Evolutionary conservation across 2,113 vertebrate species (phyloP).

Genomic region (Phalacrocorax brasilianus): DNA sequence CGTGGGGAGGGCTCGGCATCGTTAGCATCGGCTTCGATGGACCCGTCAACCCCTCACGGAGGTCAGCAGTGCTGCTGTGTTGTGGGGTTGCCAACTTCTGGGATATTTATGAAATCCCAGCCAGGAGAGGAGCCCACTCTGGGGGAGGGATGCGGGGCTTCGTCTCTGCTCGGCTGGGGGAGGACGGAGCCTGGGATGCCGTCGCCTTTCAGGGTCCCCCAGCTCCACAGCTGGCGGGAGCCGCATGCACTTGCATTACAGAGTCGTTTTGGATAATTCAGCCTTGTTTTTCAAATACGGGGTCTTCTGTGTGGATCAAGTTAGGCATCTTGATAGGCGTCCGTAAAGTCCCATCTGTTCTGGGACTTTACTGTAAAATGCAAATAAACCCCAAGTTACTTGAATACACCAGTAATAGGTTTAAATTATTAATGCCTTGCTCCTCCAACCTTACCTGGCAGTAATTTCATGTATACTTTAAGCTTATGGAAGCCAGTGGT

Average conservation of each 20-base stretch:
- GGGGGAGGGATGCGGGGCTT: background rate
- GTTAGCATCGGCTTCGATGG: rapidly evolving
- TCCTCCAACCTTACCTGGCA: background rate
- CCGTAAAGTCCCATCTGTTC: background rate
- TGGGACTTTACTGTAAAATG: background rate
- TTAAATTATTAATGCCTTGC: background rate
- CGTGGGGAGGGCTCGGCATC: background rate
- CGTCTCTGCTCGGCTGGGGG: background rate
- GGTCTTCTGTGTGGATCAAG: background rate
- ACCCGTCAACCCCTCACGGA: background rate
- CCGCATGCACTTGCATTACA: background rate
- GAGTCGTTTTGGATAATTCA: background rate
- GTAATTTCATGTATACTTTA: background rate
- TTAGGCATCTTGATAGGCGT: background rate
- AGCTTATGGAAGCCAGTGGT: background rate
- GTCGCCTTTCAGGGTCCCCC: background rate
- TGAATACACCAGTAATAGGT: background rate
- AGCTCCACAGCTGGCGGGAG: background rate
- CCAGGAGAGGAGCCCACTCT: background rate
- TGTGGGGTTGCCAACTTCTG: rapidly evolving
- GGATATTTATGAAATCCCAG: background rate
- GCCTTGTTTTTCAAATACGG: background rate
- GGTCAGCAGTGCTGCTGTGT: background rate
- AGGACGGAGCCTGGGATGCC: background rate
- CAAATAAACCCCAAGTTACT: background rate